Percentiles rank a stretch among this genome's conserved stretches.
These are phyloP conservation scores for Danio tinwini DNA, from an alignment of 2,797 vertebrate species.

Conservation along the genomic window DNA sequence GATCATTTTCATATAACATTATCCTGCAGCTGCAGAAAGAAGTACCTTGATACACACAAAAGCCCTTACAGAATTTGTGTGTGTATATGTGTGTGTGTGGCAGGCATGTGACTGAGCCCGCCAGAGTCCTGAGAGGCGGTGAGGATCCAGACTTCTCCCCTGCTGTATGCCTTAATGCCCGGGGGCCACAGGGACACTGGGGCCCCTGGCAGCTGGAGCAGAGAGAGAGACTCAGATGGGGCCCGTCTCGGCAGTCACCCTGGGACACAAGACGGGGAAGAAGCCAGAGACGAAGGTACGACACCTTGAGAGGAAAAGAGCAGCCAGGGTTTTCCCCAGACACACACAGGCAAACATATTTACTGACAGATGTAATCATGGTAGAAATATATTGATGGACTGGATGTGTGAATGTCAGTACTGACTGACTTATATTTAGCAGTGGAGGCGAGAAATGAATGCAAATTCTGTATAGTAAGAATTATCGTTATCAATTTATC, in stretches of 20 bases:
- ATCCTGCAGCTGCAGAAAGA: background rate
- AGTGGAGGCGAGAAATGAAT: background rate
- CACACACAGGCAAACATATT: conserved; percentile 60
- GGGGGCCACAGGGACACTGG: conserved; percentile 75
- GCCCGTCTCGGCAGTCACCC: conserved; percentile 73
- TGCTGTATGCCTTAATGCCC: conserved; percentile 69
- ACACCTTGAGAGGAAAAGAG: conserved; percentile 76
- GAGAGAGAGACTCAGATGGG: conserved; percentile 72
- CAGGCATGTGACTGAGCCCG: conserved; percentile 76
- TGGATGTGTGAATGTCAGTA: background rate
- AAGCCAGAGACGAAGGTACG: conserved; percentile 50
- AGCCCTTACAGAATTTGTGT: background rate
- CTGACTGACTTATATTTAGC: background rate
- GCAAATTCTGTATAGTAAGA: background rate
- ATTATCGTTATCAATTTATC: too few species aligned
- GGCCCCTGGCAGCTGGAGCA: conserved; percentile 75
- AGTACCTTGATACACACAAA: conserved; percentile 1
- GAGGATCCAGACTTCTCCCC: conserved; percentile 58
- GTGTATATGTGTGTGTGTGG: conserved; percentile 69
- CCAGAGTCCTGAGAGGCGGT: conserved; percentile 28
- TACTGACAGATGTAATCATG: conserved; percentile 49
- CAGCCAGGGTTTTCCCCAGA: conserved; percentile 71
- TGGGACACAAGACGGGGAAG: conserved; percentile 70
- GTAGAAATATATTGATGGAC: conserved; percentile 62
- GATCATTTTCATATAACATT: background rate